Evolutionary conservation across 2,888 invertebrate genomes (phyloP), one percentile per base, ranked within the genome.

Genomic region (Empis livida): DNA sequence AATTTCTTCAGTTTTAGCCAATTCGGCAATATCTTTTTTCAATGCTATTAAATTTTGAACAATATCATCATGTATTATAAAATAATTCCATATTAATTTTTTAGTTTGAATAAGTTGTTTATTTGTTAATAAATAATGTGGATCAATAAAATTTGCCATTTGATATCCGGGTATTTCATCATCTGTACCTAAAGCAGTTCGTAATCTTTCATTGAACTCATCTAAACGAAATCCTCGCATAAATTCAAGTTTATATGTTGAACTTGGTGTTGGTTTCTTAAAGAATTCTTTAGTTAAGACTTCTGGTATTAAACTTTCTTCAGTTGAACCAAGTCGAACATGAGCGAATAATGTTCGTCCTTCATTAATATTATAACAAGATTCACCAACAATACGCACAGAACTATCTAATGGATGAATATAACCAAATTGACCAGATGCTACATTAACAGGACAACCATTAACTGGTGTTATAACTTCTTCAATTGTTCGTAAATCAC

Each of bases 1-100:
- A 16, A 61, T 31, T 40, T 54, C 48, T 20, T 41, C 45, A 30
- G 45, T 44, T 11, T 45, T 43, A n/a, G 51, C 51, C 1, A 58
- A 38, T 17, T 49, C 43, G 5, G 46, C 45, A n/a, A 61, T 59
- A 42, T 61, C 59, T 23, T 55, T 40, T 23, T 57, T 56, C 1
- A 62, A 47, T 1, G 54, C 44, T 10, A 53, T 51, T 17, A 59
- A 51, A 38, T 57, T 58, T 3, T 41, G 38, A 9, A 30, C 27
- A 3, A 57, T 45, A 16, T 56, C 50, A 27, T 59, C 59, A 43
- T 57, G 51, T n/a, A 53, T 43, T 5, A 59, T 51, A 35, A 56
- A 57, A 46, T 58, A 61, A 43, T 62, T 62, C 61, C 61, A 62
- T 2, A 57, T 51, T 2, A 62, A 49, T 46, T 61, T 61, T 40